Evolutionary conservation across 1,140 invertebrate species (phyloP), one percentile per base, ranked within the genome.

Genomic region (Sitophilus oryzae): DNA sequence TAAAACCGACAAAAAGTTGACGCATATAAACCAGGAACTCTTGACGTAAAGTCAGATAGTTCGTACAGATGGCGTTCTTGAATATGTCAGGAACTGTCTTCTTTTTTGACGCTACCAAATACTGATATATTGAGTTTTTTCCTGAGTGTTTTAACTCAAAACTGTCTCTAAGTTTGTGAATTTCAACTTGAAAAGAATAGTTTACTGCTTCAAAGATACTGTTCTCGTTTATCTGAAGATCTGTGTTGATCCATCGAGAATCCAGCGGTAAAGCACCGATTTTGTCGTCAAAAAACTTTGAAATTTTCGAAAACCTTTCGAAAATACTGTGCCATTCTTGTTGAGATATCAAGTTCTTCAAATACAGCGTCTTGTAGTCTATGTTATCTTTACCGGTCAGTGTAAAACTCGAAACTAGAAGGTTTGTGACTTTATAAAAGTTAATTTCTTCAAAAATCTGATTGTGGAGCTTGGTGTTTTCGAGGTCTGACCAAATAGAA

Each of bases 401-500:
- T 15, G 34, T 30, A 15, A 21, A 57, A 22, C 34, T 52, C 8
- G 41, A 23, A 9, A 25, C 15, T 22, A 57, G 34, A 4, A 57
- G 43, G 18, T 57, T 57, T 8, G 55, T 21, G 6, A 57, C 14
- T 14, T 11, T 30, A 16, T 57, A 51, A 38, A 57, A 51, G 14
- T 52, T 16, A 11, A 25, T 22, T 2, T 30, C 49, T 9, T 38
- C 14, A 23, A 56, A 48, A 14, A 56, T 49, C 10, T 56, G 40
- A 25, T 48, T 56, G 10, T 50, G 30, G 9, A 20, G 14, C 30
- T 45, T 49, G 9, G 44, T 19, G 2, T 21, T 18, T 44, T 56
- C 54, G 5, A 56, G 37, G 19, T 56, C 54, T 5, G 25, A 14
- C 54, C 54, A 56, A 14, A 56, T 50, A 10, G 41, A 19, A 21